Percentiles rank a stretch among this genome's conserved stretches.
Evolutionary conservation across 1,140 invertebrate genomes (phyloP).

Genomic region (Bombus consobrinus): DNA sequence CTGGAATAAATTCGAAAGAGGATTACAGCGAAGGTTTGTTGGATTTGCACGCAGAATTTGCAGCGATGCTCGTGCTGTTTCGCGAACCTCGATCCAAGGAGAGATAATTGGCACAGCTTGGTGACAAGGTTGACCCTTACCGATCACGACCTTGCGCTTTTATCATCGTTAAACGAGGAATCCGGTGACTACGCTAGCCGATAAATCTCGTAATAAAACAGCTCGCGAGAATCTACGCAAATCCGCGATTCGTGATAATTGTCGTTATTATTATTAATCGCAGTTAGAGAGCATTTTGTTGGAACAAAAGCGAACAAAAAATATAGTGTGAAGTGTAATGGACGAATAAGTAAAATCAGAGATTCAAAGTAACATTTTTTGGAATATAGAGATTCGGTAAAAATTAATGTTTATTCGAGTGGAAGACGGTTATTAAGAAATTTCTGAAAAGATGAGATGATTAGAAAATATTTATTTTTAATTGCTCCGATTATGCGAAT

Average conservation of each 20-base stretch:
- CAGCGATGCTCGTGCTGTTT: slow-evolving; percentile 6
- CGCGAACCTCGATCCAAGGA: slow-evolving; percentile 48
- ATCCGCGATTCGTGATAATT: not conserved
- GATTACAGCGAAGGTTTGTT: not conserved
- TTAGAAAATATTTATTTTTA: no score
- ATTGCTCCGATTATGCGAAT: no score
- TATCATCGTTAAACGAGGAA: slow-evolving; percentile 57
- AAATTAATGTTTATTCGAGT: no score
- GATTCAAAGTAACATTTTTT: no score
- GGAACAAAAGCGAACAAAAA: no score
- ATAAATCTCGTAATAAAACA: slow-evolving; percentile 5
- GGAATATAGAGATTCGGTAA: no score
- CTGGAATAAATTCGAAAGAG: no score
- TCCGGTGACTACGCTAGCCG: slow-evolving; percentile 43
- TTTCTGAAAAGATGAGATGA: no score
- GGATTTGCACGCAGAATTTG: not conserved
- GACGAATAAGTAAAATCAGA: no score
- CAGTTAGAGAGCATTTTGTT: not conserved
- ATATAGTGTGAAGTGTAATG: accelerated
- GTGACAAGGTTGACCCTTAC: slow-evolving; percentile 58
- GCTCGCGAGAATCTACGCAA: slow-evolving; percentile 33
- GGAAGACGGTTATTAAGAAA: no score
- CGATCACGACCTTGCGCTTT: slow-evolving; percentile 52
- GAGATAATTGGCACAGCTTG: slow-evolving; percentile 41
- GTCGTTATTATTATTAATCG: no score